These are phyloP conservation scores for Heliopora coerulea DNA, from an alignment of 92 coral and sea anemone genomes.

Conservation along the genomic window DNA sequence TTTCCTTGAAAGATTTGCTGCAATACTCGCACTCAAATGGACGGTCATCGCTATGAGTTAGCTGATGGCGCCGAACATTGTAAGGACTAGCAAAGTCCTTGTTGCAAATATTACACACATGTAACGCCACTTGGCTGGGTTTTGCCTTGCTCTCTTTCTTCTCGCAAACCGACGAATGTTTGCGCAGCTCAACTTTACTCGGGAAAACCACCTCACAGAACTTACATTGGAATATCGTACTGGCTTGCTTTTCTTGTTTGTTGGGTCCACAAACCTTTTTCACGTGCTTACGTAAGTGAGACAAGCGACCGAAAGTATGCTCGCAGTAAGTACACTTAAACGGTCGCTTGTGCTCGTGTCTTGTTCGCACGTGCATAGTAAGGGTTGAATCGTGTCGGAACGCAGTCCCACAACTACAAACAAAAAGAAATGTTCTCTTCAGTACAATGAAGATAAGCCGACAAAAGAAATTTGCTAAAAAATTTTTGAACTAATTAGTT, in stretches of 20 bases:
- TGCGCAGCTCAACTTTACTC: slow-evolving; percentile 86
- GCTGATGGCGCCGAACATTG: slow-evolving; percentile 91
- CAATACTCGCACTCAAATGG: slow-evolving; percentile 94
- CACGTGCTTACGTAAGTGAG: slow-evolving; percentile 94
- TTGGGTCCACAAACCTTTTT: slow-evolving; percentile 93
- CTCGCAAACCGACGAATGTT: slow-evolving; percentile 87
- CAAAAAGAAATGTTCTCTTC: too few relatives aligned
- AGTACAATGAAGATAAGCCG: too few relatives aligned
- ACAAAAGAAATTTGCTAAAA: too few relatives aligned
- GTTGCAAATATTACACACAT: slow-evolving; percentile 92
- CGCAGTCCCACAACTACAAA: slow-evolving; percentile 78
- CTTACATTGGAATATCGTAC: slow-evolving; percentile 91
- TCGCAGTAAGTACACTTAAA: slow-evolving; percentile 98
- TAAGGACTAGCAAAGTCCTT: slow-evolving; percentile 99
- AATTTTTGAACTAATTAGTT: too few relatives aligned
- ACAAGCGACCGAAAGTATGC: slow-evolving; percentile 91
- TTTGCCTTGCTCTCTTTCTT: slow-evolving; percentile 77
- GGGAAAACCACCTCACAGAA: slow-evolving; percentile 95
- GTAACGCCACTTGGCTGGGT: slow-evolving; percentile 86
- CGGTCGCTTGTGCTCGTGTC: slow-evolving; percentile 97
- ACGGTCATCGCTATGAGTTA: slow-evolving; percentile 97
- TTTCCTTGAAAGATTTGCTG: slow-evolving; percentile 89
- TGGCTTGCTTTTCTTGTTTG: slow-evolving; percentile 89
- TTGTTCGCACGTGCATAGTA: slow-evolving; percentile 97
- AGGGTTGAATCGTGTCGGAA: slow-evolving; percentile 99